Conservation (phyloP, 2,113 vertebrate genomes). For the Phyllopteryx taeniolatus region DNA sequence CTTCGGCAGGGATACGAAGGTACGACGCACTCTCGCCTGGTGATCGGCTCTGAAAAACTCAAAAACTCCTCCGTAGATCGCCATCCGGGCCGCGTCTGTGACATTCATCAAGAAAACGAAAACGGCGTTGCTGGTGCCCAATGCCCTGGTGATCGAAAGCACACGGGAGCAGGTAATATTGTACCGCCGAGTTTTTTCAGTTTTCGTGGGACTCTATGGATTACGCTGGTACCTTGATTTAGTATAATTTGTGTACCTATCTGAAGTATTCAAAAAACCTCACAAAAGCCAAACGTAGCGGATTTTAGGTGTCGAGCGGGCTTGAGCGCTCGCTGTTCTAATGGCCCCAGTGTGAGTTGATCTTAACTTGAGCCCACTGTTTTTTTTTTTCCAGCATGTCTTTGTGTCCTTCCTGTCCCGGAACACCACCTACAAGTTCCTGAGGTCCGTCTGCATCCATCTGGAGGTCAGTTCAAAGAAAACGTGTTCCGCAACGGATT, state of each 20-base stretch:
- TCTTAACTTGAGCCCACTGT: neutral
- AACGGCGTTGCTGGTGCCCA: slow-evolving; percentile 90
- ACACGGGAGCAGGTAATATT: slow-evolving; percentile 78
- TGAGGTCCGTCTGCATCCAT: slow-evolving; percentile 82
- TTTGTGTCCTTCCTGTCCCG: slow-evolving; percentile 90
- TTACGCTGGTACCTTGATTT: no score
- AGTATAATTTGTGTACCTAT: neutral
- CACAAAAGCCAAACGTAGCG: neutral
- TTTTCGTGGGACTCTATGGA: no score
- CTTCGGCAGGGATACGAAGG: slow-evolving; percentile 95
- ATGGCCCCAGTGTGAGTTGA: neutral
- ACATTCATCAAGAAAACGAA: slow-evolving; percentile 91
- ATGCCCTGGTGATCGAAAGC: slow-evolving; percentile 84
- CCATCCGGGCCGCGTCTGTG: slow-evolving; percentile 83
- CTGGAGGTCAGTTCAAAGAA: slow-evolving; percentile 76
- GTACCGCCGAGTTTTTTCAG: neutral
- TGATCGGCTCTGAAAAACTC: neutral
- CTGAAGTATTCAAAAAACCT: neutral
- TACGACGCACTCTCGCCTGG: slow-evolving; percentile 31
- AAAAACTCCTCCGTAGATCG: slow-evolving; percentile 74
- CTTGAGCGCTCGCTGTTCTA: neutral
- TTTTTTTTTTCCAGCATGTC: slow-evolving; percentile 77
- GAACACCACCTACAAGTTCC: slow-evolving; percentile 86
- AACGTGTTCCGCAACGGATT: neutral
- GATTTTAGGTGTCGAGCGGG: neutral